Evolutionary conservation across 1,140 invertebrate genomes (phyloP), one percentile per base, ranked within the genome.

Genomic region (Aphidius gifuensis): DNA sequence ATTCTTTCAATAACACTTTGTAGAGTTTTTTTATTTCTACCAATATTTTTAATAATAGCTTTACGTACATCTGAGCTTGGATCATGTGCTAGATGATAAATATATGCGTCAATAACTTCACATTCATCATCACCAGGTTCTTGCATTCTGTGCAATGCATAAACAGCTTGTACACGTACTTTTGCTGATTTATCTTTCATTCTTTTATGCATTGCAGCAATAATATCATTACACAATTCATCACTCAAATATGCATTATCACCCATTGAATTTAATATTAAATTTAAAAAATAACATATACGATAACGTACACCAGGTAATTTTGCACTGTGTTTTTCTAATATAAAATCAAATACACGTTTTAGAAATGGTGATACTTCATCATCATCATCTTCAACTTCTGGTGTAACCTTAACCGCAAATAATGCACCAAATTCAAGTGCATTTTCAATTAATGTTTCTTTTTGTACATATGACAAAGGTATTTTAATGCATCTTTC

Each of bases 141-240:
- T 77, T 95, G 93, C 5, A 95, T 80, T 46, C 92, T 82, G 23
- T 88, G 85, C 16, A 95, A 79, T n/a, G 92, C 92, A 40, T 87
- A 71, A 1, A 93, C 87, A 11, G 92, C 92, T 71, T 93, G 88
- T 45, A 87, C 85, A 47, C 92, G 80, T 1, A 94, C 90, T 64
- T 85, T 84, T 5, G 89, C 83, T n/a, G 87, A 84, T 40, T 84
- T 87, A 70, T 92, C 91, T 78, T 88, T 77, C 5, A 91, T 77
- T 44, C 89, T 73, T 39, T 87, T 83, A 7, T 88, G 80, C 89
- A 93, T 92, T 45, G 83, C 85, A 11, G 81, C 76, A 49, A 87
- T 85, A 43, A 93, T 87, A 62, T 85, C 85, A 65, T 91, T 87
- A 74, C 87, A 93, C 1, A 92, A 75, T 3, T 84, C 83, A 80